Evolutionary conservation across 2,888 invertebrate genomes (phyloP), one percentile per base, ranked within the genome.

Genomic region (Caradrina kadenii): DNA sequence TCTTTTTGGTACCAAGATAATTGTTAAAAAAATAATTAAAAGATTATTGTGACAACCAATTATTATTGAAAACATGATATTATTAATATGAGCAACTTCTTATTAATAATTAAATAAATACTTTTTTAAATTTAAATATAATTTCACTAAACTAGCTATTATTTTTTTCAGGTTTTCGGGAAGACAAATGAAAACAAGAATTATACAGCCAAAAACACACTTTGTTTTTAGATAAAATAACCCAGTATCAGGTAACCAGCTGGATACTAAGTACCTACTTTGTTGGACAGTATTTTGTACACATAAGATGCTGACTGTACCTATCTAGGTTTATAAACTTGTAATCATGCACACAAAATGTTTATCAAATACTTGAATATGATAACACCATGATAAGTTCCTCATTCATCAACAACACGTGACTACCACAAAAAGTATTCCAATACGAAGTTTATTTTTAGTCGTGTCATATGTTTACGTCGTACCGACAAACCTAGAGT

Each of bases 401-500:
- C 26, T 56, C 31, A 64, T 60, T 56, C 56, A 58, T 52, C 54
- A 67, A 55, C 50, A 64, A 72, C 72, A 76, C 56, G 58, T 61
- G 72, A 79, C 53, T 42, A 52, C 22, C 48, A 52, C 52, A 55
- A 59, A 58, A 79, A 82, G 83, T 87, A 89, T 87, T 91, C 89
- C 83, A 90, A 89, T 88, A 87, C 82, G 89, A 76, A 69, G 81
- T 88, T 90, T 91, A 88, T 91, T 91, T 92, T 90, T 92, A 89
- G 84, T 86, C 76, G 84, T 88, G 85, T 90, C 91, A 88, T 89
- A 88, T 93, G 92, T 93, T 93, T 93, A 93, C 91, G 80, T 88
- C 87, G 79, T 73, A 76, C 82, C 80, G 87, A 88, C 88, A 87
- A 85, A 86, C 83, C 73, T 74, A 70, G 79, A 86, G 78, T 79